Conservation (phyloP, 2,888 invertebrate genomes). For the Torymus auratus region DNA sequence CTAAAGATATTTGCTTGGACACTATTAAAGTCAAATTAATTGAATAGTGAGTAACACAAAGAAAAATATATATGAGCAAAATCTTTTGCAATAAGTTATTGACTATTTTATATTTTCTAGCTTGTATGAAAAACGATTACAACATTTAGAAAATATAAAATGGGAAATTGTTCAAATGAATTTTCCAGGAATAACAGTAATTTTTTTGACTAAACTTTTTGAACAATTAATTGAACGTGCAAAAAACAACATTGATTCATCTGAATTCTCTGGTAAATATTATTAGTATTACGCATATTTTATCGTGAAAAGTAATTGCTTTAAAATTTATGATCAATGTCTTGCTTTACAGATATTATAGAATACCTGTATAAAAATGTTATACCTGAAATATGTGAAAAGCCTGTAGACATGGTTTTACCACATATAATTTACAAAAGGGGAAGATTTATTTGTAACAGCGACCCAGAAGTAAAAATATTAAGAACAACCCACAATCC, state of each 20-base stretch:
- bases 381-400: constrained; percentile 58
- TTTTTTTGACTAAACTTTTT: constrained; percentile 64
- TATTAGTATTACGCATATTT: not conserved
- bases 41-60: constrained; percentile 67
- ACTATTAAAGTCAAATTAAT: constrained; percentile 64
- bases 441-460: constrained; percentile 34
- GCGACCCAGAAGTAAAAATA: too few species aligned
- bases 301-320: not conserved
- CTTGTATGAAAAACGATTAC: constrained; percentile 59
- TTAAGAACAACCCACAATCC: not conserved
- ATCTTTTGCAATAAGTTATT: not conserved
- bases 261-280: constrained; percentile 19
- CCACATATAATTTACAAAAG: constrained; percentile 65
- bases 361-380: constrained; percentile 62
- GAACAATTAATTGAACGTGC: constrained; percentile 18
- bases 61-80: not conserved
- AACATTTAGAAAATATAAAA: constrained; percentile 62
- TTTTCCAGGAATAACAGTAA: constrained; percentile 67
- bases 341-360: constrained; percentile 63
- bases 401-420: constrained; percentile 62
- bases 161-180: constrained; percentile 63
- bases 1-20: too few species aligned
- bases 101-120: constrained; percentile 31
- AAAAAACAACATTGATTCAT: not conserved
- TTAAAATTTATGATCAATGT: not conserved